phyloP scores from a whole-genome alignment of 2,113 vertebrate species.

The zebrafish (Danio rerio) region GRCz12tu NC_133195.1:37560001-37560500 shows the following conservation, averaged over 20 bases:
- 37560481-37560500: slow-evolving; percentile 2
- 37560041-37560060: slow-evolving; percentile 30
- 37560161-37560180: not conserved
- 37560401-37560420: not conserved
- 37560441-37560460: not conserved
- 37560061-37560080: not conserved
- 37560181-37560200: too few species aligned
- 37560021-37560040: slow-evolving; percentile 27
- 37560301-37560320: slow-evolving; percentile 14
- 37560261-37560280: slow-evolving; percentile 28
- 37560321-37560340: not conserved
- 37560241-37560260: slow-evolving; percentile 28
- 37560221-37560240: too few species aligned
- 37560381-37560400: not conserved
- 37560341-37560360: not conserved
- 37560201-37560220: too few species aligned
- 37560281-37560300: slow-evolving; percentile 14
- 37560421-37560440: not conserved
- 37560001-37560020: slow-evolving; percentile 49
- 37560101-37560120: not conserved
- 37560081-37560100: slow-evolving; percentile 15
- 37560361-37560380: not conserved
- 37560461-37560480: not conserved
- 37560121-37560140: not conserved
- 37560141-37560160: not conserved